phyloP scores from a whole-genome alignment of 1,140 invertebrate genomes.

The Brachionus manjavacas region DNA sequence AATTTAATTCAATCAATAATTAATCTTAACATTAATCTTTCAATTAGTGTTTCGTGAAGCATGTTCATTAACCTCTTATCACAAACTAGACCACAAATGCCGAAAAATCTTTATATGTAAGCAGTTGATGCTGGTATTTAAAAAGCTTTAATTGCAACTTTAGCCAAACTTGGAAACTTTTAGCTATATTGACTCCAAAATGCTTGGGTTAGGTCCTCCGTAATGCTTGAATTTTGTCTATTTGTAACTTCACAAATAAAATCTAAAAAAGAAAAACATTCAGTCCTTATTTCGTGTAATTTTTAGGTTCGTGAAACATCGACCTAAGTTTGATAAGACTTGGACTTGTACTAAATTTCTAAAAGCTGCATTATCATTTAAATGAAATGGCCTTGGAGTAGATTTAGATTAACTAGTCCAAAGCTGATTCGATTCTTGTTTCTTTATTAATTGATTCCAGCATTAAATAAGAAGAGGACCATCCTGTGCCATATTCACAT shows the following conservation, averaged over 20 bases:
- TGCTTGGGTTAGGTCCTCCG: too few relatives aligned
- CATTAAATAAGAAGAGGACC: too few relatives aligned
- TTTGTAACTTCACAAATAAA: too few relatives aligned
- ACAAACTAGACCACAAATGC: too few relatives aligned
- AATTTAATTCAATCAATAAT: neutral
- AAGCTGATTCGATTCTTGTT: neutral
- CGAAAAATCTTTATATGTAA: too few relatives aligned
- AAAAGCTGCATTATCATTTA: neutral
- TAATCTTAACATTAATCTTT: neutral
- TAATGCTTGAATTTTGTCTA: too few relatives aligned
- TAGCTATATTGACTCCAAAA: too few relatives aligned
- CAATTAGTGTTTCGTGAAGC: neutral
- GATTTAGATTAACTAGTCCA: neutral
- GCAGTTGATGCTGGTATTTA: neutral
- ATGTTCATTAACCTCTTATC: neutral
- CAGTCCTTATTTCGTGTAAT: neutral
- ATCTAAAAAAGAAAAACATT: neutral
- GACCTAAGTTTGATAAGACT: neutral
- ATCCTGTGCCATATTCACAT: too few relatives aligned
- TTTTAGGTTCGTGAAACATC: neutral
- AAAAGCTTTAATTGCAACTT: too few relatives aligned
- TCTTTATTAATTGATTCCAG: neutral
- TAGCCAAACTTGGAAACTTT: too few relatives aligned
- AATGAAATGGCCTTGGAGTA: neutral
- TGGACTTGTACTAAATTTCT: neutral